Conservation (phyloP, 2,113 vertebrate species). For the Callipepla squamata region DNA sequence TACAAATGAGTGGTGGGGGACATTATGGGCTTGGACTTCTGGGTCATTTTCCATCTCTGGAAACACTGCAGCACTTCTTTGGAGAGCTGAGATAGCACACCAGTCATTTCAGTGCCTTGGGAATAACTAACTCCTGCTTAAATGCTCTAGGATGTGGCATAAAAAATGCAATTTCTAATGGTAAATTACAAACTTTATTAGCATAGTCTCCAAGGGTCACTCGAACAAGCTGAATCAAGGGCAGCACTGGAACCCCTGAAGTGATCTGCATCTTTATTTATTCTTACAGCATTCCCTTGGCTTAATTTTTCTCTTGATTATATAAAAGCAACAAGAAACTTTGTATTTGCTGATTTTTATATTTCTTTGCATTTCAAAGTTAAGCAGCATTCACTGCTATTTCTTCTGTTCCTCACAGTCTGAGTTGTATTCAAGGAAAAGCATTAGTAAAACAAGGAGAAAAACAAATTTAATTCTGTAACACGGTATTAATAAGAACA, state of each 20-base stretch:
- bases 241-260: neutral
- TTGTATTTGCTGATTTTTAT: neutral
- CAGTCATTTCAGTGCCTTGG: neutral
- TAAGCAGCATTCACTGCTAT: neutral
- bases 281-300: neutral
- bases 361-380: neutral
- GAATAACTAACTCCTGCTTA: neutral
- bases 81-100: neutral
- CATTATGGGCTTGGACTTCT: neutral
- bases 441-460: neutral
- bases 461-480: neutral
- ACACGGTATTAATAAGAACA: neutral
- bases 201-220: neutral
- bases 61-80: neutral
- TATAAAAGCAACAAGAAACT: neutral
- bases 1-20: neutral
- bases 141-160: neutral
- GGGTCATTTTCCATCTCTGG: neutral
- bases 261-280: slow-evolving; percentile 18
- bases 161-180: neutral
- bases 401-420: neutral
- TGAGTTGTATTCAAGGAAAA: neutral
- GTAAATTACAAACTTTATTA: slow-evolving; percentile 53
- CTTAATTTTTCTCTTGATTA: slow-evolving; percentile 26
- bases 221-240: slow-evolving; percentile 36